These are phyloP conservation scores for Buphagus erythrorhynchus DNA, from an alignment of 2,797 vertebrate genomes.

Conservation along the genomic window DNA sequence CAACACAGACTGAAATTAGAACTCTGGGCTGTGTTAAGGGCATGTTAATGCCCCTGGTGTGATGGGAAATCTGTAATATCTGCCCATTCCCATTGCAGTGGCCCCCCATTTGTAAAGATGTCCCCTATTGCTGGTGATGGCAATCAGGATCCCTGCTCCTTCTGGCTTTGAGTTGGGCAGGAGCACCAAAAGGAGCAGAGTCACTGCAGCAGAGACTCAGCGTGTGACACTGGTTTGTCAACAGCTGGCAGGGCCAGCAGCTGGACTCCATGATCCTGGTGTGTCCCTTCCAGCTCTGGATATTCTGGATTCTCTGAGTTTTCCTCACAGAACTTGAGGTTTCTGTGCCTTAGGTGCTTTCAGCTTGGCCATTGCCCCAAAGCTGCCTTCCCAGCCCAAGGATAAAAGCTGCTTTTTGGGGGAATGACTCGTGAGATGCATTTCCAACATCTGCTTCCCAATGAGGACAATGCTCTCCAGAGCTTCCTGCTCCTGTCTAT, in stretches of 20 bases:
- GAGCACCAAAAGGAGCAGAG: not conserved
- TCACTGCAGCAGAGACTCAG: not conserved
- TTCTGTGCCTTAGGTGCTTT: not conserved
- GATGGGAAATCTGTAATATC: not conserved
- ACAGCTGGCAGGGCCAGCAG: not conserved
- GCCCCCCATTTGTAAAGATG: fast-evolving
- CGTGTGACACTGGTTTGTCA: fast-evolving
- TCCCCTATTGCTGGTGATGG: not conserved
- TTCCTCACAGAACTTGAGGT: not conserved
- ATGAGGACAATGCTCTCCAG: not conserved
- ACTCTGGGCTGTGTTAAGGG: not conserved
- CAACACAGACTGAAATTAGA: not conserved
- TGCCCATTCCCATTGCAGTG: not conserved
- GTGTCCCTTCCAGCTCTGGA: not conserved
- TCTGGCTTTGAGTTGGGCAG: not conserved
- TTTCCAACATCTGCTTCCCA: not conserved
- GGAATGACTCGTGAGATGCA: not conserved
- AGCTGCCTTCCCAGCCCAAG: not conserved
- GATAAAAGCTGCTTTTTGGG: not conserved
- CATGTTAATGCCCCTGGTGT: fast-evolving
- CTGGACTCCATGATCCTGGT: fast-evolving
- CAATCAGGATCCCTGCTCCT: not conserved
- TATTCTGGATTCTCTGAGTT: not conserved
- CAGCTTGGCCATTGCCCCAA: not conserved
- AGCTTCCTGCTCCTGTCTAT: not conserved